Conservation (phyloP, 2,113 vertebrate genomes). For the Cephalopterus ornatus region DNA sequence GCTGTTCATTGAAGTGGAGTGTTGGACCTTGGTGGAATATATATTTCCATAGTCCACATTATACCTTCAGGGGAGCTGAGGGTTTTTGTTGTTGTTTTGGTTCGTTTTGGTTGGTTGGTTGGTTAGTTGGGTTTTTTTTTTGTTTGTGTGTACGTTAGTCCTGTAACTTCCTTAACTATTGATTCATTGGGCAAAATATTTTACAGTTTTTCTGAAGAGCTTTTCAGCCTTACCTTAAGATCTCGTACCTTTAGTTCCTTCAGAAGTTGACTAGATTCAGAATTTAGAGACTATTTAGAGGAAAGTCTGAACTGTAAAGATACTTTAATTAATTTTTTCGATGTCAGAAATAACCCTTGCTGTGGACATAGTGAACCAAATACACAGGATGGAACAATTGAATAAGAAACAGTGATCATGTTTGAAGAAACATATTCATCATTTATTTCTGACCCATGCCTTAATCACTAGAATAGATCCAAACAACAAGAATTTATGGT, state of each 20-base stretch:
- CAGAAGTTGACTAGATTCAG: not conserved
- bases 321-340: not conserved
- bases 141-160: not conserved
- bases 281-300: not conserved
- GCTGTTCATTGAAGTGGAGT: not conserved
- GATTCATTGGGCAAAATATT: not conserved
- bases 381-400: not conserved
- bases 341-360: not conserved
- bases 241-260: not conserved
- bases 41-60: not conserved
- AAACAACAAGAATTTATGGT: not conserved
- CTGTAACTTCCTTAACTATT: rapidly evolving
- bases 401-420: rapidly evolving
- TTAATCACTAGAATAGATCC: not conserved
- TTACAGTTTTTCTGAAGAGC: not conserved
- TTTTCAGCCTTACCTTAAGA: not conserved
- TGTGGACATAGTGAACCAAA: not conserved
- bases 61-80: not conserved
- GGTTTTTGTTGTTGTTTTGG: not conserved
- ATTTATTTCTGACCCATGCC: not conserved
- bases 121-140: not conserved
- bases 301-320: not conserved
- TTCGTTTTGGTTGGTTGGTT: not conserved
- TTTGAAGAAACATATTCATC: not conserved
- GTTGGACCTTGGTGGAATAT: not conserved